Conservation (phyloP, 2,113 vertebrate genomes). For the Scophthalmus maximus region DNA sequence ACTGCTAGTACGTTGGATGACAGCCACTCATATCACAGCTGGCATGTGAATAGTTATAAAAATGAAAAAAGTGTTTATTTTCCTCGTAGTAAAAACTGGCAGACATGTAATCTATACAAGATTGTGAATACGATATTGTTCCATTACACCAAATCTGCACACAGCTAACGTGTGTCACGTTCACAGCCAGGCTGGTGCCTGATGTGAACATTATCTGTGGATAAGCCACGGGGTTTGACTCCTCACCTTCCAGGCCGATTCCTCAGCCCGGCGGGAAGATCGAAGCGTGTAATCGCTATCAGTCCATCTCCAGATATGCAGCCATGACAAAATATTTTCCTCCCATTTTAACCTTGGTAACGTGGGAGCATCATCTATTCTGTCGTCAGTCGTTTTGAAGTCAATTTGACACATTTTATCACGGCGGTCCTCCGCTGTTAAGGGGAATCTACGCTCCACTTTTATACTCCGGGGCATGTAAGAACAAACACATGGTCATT, state of each 20-base stretch:
- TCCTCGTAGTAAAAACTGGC: too few relatives aligned
- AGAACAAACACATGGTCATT: conserved; percentile 15
- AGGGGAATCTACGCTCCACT: background rate
- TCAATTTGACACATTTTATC: background rate
- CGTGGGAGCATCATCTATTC: background rate
- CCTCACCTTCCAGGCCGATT: conserved; percentile 5
- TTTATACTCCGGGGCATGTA: background rate
- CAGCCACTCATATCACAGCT: conserved; percentile 5
- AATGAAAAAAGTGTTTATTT: background rate
- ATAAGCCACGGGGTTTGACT: background rate
- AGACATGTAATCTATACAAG: too few relatives aligned
- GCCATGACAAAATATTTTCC: background rate
- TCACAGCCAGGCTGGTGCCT: background rate
- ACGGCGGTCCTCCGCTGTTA: background rate
- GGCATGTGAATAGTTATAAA: background rate
- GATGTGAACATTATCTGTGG: conserved; percentile 14
- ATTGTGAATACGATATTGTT: too few relatives aligned
- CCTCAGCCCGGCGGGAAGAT: background rate
- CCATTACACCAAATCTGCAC: too few relatives aligned
- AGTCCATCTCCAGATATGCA: background rate
- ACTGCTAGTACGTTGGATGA: background rate
- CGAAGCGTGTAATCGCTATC: conserved; percentile 20
- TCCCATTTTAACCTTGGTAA: background rate
- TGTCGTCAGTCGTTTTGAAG: background rate
- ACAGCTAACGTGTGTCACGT: too few relatives aligned